Base-by-base conservation (phyloP, 35 echinoderm and acorn worm species). In the Apostichopus japonicus region DNA sequence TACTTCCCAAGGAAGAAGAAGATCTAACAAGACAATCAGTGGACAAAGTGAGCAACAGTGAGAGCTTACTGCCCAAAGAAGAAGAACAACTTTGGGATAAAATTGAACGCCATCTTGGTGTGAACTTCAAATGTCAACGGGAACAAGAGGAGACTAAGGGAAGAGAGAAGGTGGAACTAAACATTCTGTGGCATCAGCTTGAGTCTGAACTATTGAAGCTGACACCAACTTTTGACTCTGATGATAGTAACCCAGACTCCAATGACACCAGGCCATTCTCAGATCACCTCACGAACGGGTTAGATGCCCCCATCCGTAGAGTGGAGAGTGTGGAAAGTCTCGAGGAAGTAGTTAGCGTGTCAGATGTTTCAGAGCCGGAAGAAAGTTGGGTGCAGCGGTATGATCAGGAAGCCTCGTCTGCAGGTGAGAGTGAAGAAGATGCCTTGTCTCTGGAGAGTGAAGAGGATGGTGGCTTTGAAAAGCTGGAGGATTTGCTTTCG, bases 371-470 rank as follows among this genome's bases (percentile, higher is more conserved):
- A 24, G 86, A 89, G 54, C n/a, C 23, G 10, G 81, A 84, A 17
- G 81, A 84, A 7, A 89, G 67, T 33, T 89, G 86, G 86, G 86
- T 87, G 53, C 86, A 87, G 86, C 57, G 86, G 9, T 72, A 63
- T 53, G 67, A 72, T 33, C 56, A 73, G 7, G 81, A 19, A 16
- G 22, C 7, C 59, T 9, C 5, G 21, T 65, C 54, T 10, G 90
- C 33, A 27, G 78, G 53, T 84, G 79, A 87, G 52, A 93, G 92
- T 73, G 65, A 73, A 71, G 79, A 82, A 25, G 53, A 53, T 17
- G 92, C 6, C 16, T 22, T 79, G 11, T 77, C 61, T 19, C 22
- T 76, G n/a, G 63, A 93, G 6, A 93, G 80, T 25, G 92, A 89
- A 25, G 92, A 93, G 53, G 73, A 93, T 44, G 33, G 33, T 44